Conservation (phyloP, 2,113 vertebrate species). For the Cyprinodon variegatus region DNA sequence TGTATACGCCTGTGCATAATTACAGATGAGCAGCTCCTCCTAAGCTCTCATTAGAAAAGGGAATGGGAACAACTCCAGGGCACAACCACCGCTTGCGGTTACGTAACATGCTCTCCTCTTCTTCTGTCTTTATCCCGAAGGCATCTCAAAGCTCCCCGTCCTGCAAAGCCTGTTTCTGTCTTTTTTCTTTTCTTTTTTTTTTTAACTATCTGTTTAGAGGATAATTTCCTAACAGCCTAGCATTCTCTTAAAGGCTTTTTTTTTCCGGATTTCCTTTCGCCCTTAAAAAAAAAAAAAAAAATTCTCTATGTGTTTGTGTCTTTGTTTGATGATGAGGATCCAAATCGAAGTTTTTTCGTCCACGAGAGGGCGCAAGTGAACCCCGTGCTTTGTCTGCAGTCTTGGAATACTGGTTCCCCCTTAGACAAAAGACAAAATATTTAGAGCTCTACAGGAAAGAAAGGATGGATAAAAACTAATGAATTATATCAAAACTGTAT, state of each 20-base stretch:
- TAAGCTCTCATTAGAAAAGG: constrained; percentile 75
- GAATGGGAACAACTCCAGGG: constrained; percentile 76
- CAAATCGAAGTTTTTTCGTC: constrained; percentile 36
- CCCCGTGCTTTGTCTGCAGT: constrained; percentile 14
- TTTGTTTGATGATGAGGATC: constrained; percentile 33
- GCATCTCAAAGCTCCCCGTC: constrained; percentile 45
- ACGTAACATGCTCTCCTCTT: constrained; percentile 67
- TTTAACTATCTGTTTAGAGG: background rate
- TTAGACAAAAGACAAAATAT: constrained; percentile 69
- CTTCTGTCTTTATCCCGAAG: constrained; percentile 51
- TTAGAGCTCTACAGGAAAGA: constrained; percentile 31
- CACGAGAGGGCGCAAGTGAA: constrained; percentile 66
- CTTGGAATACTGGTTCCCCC: constrained; percentile 48
- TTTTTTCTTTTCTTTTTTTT: background rate
- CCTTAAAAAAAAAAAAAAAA: background rate
- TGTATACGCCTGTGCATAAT: constrained; percentile 67
- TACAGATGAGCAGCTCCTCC: constrained; percentile 70
- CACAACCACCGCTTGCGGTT: constrained; percentile 72
- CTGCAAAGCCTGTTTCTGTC: constrained; percentile 23
- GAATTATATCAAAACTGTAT: too few relatives aligned
- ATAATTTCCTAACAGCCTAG: background rate
- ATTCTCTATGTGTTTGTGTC: background rate
- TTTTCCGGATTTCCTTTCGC: background rate
- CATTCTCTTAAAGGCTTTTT: background rate
- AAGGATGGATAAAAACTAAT: background rate